These are phyloP conservation scores for Pitangus sulphuratus DNA, from an alignment of 2,797 vertebrate genomes.

Conservation along the genomic window DNA sequence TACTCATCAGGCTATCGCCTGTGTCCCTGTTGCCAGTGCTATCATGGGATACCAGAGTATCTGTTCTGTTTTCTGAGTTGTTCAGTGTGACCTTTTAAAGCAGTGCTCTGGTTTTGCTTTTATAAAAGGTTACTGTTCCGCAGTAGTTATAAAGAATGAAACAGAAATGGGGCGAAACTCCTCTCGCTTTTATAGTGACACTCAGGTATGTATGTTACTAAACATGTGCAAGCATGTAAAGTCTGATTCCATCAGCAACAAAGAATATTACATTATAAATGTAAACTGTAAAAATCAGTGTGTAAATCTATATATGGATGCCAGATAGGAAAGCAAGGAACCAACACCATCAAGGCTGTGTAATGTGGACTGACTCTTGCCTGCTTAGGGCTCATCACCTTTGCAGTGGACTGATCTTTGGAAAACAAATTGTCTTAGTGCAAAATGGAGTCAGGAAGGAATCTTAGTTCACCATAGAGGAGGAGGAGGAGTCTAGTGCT, in stretches of 20 bases:
- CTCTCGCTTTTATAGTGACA: background rate
- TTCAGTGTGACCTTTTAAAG: slow-evolving; percentile 4
- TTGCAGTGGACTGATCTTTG: background rate
- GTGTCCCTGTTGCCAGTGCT: background rate
- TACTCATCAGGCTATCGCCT: background rate
- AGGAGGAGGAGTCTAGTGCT: background rate
- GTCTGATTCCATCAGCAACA: background rate
- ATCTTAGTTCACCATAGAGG: background rate
- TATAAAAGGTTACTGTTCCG: background rate
- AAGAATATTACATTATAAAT: background rate
- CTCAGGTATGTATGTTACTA: background rate
- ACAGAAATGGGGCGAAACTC: background rate
- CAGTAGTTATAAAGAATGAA: background rate
- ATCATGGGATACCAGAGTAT: background rate
- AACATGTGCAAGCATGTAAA: background rate
- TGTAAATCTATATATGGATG: background rate
- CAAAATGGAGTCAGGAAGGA: background rate
- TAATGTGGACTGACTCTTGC: background rate
- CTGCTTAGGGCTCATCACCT: background rate
- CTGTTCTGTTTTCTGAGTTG: background rate
- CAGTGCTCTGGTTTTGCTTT: slow-evolving; percentile 5
- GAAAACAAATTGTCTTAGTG: background rate
- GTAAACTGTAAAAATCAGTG: background rate
- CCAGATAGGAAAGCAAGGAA: background rate
- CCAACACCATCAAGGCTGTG: background rate